These are phyloP conservation scores for Choreutis nemorana DNA, from an alignment of 2,888 invertebrate species.

Conservation along the genomic window DNA sequence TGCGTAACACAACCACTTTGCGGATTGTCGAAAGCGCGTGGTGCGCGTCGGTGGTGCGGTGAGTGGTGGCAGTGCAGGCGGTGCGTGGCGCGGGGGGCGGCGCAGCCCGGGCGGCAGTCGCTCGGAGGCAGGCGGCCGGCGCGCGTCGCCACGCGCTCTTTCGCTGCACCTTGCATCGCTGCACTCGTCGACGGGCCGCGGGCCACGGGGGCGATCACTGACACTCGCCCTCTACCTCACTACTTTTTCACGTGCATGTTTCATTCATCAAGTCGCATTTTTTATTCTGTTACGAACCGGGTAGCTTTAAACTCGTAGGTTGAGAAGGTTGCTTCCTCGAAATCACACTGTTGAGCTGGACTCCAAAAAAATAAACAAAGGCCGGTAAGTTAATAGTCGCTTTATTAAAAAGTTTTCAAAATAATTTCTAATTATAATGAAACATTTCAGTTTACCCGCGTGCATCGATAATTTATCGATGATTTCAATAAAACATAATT, in stretches of 20 bases:
- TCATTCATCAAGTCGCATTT: conserved; percentile 38
- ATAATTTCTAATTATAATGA: no score
- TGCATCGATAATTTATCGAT: no score
- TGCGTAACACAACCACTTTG: conserved; percentile 1
- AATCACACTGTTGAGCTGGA: no score
- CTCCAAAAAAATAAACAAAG: no score
- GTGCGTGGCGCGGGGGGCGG: conserved; percentile 34
- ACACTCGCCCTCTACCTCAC: conserved; percentile 24
- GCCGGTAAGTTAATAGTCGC: no score
- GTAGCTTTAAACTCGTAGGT: no score
- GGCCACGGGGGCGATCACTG: conserved; percentile 16
- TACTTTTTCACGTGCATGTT: conserved; percentile 31
- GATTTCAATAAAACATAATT: no score
- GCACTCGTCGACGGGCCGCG: conserved; percentile 32
- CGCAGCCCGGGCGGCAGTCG: conserved; percentile 60
- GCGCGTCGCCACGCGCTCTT: conserved; percentile 42
- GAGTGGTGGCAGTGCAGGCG: conserved; percentile 35
- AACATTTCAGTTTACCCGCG: no score
- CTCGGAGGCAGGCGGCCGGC: conserved; percentile 52
- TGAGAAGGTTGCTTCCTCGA: no score
- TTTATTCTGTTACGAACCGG: no score
- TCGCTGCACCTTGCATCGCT: conserved; percentile 36
- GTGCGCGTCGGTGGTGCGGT: conserved; percentile 29
- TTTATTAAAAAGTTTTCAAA: no score
- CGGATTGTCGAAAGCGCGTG: no score